Evolutionary conservation across 2,113 vertebrate species (phyloP).

Genomic region (Elanoides forficatus): DNA sequence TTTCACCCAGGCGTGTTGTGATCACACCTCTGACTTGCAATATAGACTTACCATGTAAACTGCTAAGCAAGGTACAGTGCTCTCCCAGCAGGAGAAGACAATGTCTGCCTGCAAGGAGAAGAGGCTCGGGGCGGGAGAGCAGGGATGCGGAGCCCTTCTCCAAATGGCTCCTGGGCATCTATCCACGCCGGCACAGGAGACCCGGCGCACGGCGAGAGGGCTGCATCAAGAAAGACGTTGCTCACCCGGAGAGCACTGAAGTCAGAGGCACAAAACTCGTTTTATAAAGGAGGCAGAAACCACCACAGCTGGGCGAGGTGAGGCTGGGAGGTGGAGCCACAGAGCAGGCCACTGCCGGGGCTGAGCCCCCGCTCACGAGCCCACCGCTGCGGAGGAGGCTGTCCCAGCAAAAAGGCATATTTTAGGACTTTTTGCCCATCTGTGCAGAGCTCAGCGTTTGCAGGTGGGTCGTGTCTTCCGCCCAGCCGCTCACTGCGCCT

Average conservation of each 20-base stretch:
- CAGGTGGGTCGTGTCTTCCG: not conserved
- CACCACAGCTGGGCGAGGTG: not conserved
- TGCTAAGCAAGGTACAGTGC: slow-evolving; percentile 54
- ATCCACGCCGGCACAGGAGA: not conserved
- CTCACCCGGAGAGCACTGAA: not conserved
- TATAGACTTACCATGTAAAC: slow-evolving; percentile 60
- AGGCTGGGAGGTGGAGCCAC: not conserved
- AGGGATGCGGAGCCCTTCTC: not conserved
- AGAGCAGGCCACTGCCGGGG: not conserved
- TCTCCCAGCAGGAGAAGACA: slow-evolving; percentile 52
- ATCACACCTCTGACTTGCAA: slow-evolving; percentile 61
- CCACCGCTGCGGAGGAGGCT: not conserved
- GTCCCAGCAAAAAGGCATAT: fast-evolving
- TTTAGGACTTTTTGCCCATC: not conserved
- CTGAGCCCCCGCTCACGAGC: not conserved
- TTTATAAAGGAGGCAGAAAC: not conserved
- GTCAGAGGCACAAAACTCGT: not conserved
- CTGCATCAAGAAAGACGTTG: not conserved
- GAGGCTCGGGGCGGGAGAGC: not conserved
- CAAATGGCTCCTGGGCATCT: not conserved
- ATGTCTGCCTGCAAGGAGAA: not conserved
- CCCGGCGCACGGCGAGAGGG: fast-evolving
- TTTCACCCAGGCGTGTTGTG: slow-evolving; percentile 61
- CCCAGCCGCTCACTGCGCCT: not conserved
- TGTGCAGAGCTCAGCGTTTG: not conserved